A percentile compares a stretch with the other conserved stretches of the same genome.
Conservation (phyloP, 1,140 invertebrate species). For the Xylocopa sonorina region DNA sequence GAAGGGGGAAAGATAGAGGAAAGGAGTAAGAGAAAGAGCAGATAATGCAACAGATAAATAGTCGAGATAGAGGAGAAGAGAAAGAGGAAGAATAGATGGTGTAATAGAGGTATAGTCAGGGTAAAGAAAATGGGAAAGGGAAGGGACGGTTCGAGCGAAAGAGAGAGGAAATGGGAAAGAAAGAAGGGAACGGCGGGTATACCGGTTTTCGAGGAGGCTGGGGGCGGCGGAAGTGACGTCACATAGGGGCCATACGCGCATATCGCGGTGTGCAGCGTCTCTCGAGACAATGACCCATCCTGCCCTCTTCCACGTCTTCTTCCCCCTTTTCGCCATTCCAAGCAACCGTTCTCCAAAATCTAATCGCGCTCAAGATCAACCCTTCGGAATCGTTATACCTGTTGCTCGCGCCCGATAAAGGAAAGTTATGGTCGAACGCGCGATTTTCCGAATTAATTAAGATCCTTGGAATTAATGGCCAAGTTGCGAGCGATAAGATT, state of each 20-base stretch:
- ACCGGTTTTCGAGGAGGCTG: slow-evolving; percentile 50
- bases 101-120: background rate
- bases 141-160: no score
- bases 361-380: background rate
- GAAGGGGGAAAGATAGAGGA: no score
- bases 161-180: slow-evolving; percentile 15
- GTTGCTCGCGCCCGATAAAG: no score
- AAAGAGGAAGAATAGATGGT: background rate
- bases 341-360: slow-evolving; percentile 9
- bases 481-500: no score
- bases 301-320: slow-evolving; percentile 3
- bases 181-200: slow-evolving; percentile 25
- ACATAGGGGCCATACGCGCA: slow-evolving; percentile 51
- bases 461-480: no score
- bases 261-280: slow-evolving; percentile 31
- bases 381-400: background rate
- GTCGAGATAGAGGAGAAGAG: background rate
- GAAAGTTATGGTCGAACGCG: no score
- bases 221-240: slow-evolving; percentile 71
- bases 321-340: background rate
- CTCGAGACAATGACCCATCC: slow-evolving; percentile 55
- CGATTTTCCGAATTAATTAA: no score
- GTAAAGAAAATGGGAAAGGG: background rate
- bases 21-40: background rate
- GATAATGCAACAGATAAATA: background rate